A percentile compares a stretch with the other conserved stretches of the same genome.
Evolutionary conservation across 2,888 invertebrate species (phyloP).

Genomic region (Agapostemon virescens): DNA sequence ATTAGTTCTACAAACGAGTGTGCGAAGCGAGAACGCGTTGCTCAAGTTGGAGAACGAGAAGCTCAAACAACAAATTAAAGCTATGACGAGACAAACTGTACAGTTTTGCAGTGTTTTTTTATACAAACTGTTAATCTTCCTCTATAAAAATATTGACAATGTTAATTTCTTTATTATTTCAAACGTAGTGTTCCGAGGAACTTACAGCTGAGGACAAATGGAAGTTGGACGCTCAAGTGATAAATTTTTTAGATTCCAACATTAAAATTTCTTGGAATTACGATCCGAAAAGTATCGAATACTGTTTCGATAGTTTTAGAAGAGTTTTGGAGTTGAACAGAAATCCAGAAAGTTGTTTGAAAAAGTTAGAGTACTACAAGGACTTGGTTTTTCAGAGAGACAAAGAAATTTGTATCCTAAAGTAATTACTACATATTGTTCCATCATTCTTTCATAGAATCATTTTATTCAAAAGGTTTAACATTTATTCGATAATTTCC

Average conservation of each 20-base stretch:
- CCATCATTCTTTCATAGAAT: background rate
- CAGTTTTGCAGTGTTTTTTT: background rate
- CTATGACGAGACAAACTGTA: constrained; percentile 53
- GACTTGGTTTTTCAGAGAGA: constrained; percentile 76
- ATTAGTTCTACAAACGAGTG: constrained; percentile 79
- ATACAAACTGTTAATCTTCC: background rate
- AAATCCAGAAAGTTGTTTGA: constrained; percentile 50
- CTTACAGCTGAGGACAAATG: constrained; percentile 35
- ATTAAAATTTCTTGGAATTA: constrained; percentile 56
- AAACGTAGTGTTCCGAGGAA: constrained; percentile 3
- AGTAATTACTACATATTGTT: background rate
- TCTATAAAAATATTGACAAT: no score
- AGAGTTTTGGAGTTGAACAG: constrained; percentile 32
- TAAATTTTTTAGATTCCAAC: constrained; percentile 28
- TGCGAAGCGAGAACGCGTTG: constrained; percentile 79
- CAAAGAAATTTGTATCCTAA: constrained; percentile 79
- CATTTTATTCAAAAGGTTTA: background rate
- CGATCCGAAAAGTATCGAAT: constrained; percentile 75
- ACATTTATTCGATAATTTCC: constrained; percentile 1
- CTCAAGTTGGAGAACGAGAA: constrained; percentile 79
- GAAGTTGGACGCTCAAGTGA: constrained; percentile 27
- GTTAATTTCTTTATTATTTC: background rate
- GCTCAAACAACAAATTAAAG: constrained; percentile 75
- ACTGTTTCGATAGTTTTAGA: constrained; percentile 72
- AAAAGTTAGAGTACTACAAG: constrained; percentile 70